These are phyloP conservation scores for Pipistrellus pipistrellus DNA, from an alignment of 2,797 vertebrate genomes.

Conservation along the genomic window DNA sequence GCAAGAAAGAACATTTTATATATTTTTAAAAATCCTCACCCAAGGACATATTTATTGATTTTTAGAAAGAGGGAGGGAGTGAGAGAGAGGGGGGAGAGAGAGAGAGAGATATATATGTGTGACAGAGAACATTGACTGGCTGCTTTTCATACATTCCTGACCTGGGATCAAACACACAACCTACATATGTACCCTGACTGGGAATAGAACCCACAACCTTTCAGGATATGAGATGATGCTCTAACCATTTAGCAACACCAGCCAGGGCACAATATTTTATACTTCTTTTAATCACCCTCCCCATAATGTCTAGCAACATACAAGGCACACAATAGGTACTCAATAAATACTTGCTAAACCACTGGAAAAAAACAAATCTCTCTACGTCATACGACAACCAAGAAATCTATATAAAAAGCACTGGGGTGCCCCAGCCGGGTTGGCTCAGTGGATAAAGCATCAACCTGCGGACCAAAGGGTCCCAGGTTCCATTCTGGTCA, in stretches of 20 bases:
- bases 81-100: too few relatives aligned
- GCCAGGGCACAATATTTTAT: background rate
- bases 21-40: background rate
- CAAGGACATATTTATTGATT: background rate
- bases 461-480: too few relatives aligned
- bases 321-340: background rate
- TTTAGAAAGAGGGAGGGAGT: background rate
- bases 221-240: background rate
- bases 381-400: background rate
- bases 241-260: background rate
- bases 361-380: constrained; percentile 52
- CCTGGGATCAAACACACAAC: background rate
- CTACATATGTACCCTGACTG: background rate
- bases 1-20: constrained; percentile 26
- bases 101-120: background rate
- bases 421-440: background rate
- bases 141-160: background rate
- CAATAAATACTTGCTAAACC: constrained; percentile 63
- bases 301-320: constrained; percentile 47
- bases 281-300: constrained; percentile 12
- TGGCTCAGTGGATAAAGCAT: too few relatives aligned
- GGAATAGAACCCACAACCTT: background rate
- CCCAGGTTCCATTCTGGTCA: too few relatives aligned
- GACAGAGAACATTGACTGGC: background rate
- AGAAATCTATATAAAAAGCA: constrained; percentile 37